Evolutionary conservation across 2,113 vertebrate genomes (phyloP).

Genomic region (Colinus virginianus): DNA sequence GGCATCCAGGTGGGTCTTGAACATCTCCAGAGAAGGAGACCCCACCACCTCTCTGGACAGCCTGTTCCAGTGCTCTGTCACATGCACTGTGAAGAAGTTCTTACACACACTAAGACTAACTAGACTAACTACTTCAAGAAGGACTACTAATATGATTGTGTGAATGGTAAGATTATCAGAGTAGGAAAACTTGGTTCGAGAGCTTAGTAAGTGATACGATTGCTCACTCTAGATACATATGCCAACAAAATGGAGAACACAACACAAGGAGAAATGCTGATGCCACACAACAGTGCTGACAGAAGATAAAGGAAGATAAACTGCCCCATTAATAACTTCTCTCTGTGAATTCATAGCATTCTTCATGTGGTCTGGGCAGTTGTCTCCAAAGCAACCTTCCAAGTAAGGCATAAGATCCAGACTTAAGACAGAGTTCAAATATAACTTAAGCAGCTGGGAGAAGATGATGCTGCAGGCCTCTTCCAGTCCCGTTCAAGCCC

Average conservation of each 20-base stretch:
- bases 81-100: too few species aligned
- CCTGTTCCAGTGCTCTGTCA: too few species aligned
- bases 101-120: neutral
- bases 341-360: neutral
- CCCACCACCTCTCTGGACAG: too few species aligned
- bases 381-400: neutral
- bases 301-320: neutral
- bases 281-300: neutral
- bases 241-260: neutral
- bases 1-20: too few species aligned
- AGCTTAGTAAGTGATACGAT: slow-evolving; percentile 10
- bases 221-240: neutral
- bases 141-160: neutral
- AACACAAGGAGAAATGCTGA: neutral
- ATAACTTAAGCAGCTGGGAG: neutral
- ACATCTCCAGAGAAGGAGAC: too few species aligned
- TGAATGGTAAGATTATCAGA: neutral
- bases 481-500: neutral
- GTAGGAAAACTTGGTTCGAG: neutral
- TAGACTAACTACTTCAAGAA: neutral
- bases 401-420: neutral
- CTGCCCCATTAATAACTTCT: neutral
- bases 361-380: neutral
- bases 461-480: neutral
- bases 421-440: neutral